Conservation (phyloP, 53 echinoderm and acorn worm genomes). For the Mesocentrotus franciscanus region DNA sequence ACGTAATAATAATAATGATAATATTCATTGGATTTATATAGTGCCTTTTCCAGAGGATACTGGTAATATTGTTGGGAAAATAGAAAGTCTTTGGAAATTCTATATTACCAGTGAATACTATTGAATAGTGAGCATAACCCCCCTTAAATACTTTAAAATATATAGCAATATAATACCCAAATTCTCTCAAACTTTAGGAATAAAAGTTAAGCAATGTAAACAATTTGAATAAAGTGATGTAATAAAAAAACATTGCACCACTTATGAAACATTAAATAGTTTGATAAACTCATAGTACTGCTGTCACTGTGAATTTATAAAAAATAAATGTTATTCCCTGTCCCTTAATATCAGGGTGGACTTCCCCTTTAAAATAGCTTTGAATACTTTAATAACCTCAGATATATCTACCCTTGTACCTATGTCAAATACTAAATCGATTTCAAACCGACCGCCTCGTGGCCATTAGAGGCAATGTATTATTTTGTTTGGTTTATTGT, state of each 20-base stretch:
- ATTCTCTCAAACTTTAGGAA: background rate
- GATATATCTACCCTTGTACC: no score
- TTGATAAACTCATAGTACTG: background rate
- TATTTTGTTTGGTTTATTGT: no score
- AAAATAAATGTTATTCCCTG: background rate
- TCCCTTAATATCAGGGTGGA: no score
- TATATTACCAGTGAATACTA: background rate
- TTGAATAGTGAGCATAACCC: background rate
- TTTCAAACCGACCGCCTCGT: background rate
- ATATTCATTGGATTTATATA: no score
- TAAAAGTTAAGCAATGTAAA: background rate
- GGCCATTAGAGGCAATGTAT: background rate
- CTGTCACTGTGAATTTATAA: background rate
- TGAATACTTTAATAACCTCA: background rate
- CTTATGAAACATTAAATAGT: background rate
- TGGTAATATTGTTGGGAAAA: no score
- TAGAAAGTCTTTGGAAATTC: background rate
- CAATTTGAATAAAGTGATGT: background rate
- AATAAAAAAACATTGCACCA: slow-evolving; percentile 17
- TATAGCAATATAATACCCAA: background rate
- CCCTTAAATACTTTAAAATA: background rate
- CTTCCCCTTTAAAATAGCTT: background rate
- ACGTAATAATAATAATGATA: background rate
- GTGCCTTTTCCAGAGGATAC: no score
- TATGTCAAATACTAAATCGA: no score